phyloP scores from a whole-genome alignment of 2,113 vertebrate species.

The Mirza zaza region DNA sequence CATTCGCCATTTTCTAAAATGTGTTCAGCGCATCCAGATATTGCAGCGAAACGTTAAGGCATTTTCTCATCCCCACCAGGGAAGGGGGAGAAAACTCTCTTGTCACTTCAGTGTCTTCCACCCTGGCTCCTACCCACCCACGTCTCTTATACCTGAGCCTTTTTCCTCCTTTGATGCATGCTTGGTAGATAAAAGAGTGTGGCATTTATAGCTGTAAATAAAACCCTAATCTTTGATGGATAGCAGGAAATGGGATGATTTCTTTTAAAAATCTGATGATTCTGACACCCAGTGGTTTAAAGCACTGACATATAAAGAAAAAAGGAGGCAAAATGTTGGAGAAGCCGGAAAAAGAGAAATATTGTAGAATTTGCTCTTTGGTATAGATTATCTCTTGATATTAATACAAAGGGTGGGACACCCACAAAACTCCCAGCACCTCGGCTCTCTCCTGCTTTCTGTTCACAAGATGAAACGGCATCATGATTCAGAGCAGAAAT shows the following conservation, averaged over 20 bases:
- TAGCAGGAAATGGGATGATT: not conserved
- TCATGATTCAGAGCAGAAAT: not conserved
- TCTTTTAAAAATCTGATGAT: not conserved
- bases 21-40: not conserved
- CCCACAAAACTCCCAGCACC: not conserved
- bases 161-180: not conserved
- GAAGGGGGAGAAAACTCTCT: not conserved
- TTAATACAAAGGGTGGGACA: not conserved
- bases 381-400: not conserved
- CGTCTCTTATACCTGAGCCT: not conserved
- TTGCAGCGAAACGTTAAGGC: not conserved
- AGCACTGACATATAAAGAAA: not conserved
- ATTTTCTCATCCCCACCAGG: not conserved
- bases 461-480: not conserved
- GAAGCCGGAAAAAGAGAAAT: not conserved
- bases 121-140: not conserved
- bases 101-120: not conserved
- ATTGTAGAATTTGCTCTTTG: not conserved
- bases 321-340: not conserved
- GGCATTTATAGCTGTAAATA: not conserved
- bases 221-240: not conserved
- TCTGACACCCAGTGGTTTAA: constrained; percentile 29
- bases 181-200: not conserved
- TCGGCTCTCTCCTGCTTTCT: not conserved
- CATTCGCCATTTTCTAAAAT: not conserved